phyloP scores from a whole-genome alignment of 2,797 vertebrate genomes.

The Molossus alvarezi region DNA sequence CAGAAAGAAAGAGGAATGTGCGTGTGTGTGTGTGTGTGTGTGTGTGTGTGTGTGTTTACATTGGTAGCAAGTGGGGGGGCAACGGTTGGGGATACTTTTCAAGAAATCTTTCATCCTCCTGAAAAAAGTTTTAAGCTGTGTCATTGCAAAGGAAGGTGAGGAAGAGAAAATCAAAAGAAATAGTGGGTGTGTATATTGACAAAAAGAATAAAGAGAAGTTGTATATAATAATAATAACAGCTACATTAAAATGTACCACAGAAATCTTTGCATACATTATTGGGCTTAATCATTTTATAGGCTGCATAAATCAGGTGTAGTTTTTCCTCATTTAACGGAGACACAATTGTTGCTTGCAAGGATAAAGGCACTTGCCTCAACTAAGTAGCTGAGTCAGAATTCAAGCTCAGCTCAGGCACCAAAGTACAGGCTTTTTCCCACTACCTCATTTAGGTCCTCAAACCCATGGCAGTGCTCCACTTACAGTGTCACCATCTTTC shows the following conservation, averaged over 20 bases:
- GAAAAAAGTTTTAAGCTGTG: not conserved
- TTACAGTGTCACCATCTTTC: not conserved
- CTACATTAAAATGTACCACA: not conserved
- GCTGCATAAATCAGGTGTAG: not conserved
- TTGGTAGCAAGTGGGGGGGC: not conserved
- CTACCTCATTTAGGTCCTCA: not conserved
- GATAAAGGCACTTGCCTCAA: not conserved
- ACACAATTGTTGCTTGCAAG: conserved; percentile 11
- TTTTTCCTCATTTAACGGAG: not conserved
- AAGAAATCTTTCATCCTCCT: conserved; percentile 25
- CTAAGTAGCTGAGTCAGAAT: not conserved
- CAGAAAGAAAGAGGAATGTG: not conserved
- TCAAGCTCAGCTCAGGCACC: not conserved
- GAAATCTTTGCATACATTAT: not conserved
- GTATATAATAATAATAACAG: not conserved
- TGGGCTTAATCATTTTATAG: not conserved
- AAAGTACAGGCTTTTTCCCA: not conserved
- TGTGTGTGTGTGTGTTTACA: not conserved
- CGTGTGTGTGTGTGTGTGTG: not conserved
- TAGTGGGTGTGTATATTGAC: not conserved
- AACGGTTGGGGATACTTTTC: conserved; percentile 31
- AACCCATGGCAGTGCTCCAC: not conserved
- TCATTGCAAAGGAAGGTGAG: not conserved
- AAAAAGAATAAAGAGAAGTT: not conserved
- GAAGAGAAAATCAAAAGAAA: conserved; percentile 45